Evolutionary conservation across 2,888 invertebrate species (phyloP), one percentile per base, ranked within the genome.

Genomic region (Sceliomorpha sp.): DNA sequence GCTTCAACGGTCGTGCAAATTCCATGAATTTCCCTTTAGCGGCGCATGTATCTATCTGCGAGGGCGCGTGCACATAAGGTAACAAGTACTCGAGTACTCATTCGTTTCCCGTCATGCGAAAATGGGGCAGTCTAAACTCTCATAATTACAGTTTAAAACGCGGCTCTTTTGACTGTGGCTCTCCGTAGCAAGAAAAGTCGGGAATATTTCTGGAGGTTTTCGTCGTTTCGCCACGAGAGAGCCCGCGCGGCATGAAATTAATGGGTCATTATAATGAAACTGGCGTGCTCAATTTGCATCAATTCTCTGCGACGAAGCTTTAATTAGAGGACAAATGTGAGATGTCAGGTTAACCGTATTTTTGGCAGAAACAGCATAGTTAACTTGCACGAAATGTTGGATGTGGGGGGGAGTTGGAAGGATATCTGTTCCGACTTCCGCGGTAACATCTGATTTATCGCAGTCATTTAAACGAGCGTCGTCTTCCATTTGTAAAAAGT

Each of bases 141-240:
- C 51, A 37, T 59, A 67, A 67, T 67, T 67, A 60, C 53, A 67
- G 51, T 59, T 67, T 67, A 48, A 59, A 67, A 67, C 47, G 42
- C 56, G 36, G 48, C 40, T 39, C 55, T 63, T 63, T 53, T 53
- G 14, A 63, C 55, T 39, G 34, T 14, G 20, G 27, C 27, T n/a
- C 20, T 51, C 24, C 26, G 27, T 36, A 14, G 31, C 10, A 12
- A 39, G 56, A 45, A 45, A 34, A 37, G 31, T 14, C 17, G 13
- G 9, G 48, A 48, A 27, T n/a, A 50, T 42, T 50, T 59, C 50
- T 48, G n/a, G n/a, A n/a, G n/a, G n/a, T n/a, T n/a, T 20, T 59
- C 12, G 27, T 9, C n/a, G n/a, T 48, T n/a, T n/a, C 36, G 32
- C 15, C 9, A 47, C 29, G 53, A 58, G 40, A 32, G 37, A 48